These are phyloP conservation scores for Maconellicoccus hirsutus DNA, from an alignment of 1,140 invertebrate genomes.

Conservation along the genomic window DNA sequence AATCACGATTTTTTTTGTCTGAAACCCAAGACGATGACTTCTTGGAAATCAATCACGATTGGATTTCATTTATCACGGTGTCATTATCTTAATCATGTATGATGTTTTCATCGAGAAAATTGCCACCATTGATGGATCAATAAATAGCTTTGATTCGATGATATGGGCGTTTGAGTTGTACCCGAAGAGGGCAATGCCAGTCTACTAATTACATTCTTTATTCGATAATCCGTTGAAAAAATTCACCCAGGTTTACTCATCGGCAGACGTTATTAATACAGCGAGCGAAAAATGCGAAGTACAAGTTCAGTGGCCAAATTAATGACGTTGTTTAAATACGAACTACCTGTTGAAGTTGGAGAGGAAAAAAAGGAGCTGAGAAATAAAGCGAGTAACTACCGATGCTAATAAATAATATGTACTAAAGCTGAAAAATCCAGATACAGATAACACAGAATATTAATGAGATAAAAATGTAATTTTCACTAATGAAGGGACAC, in stretches of 20 bases:
- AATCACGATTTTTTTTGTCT: no score
- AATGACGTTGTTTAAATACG: slow-evolving; percentile 4
- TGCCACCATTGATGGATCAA: no score
- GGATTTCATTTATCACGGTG: no score
- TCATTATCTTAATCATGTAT: no score
- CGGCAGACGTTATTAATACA: not conserved
- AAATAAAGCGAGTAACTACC: not conserved
- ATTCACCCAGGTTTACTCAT: not conserved
- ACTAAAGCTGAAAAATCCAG: not conserved
- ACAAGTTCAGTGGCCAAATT: not conserved
- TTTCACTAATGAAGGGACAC: not conserved
- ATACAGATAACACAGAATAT: slow-evolving; percentile 9
- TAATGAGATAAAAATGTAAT: not conserved
- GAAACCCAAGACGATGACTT: no score
- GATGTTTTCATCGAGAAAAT: no score
- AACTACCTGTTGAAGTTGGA: not conserved
- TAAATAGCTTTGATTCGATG: no score
- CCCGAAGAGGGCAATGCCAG: no score
- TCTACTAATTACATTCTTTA: no score
- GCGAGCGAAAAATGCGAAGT: not conserved
- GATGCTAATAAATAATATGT: not conserved
- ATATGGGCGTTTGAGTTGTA: no score
- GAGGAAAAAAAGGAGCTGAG: not conserved
- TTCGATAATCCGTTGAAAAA: no score
- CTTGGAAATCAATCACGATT: no score